Evolutionary conservation across 1,140 invertebrate genomes (phyloP), one percentile per base, ranked within the genome.

Genomic region (Drosophila orena): DNA sequence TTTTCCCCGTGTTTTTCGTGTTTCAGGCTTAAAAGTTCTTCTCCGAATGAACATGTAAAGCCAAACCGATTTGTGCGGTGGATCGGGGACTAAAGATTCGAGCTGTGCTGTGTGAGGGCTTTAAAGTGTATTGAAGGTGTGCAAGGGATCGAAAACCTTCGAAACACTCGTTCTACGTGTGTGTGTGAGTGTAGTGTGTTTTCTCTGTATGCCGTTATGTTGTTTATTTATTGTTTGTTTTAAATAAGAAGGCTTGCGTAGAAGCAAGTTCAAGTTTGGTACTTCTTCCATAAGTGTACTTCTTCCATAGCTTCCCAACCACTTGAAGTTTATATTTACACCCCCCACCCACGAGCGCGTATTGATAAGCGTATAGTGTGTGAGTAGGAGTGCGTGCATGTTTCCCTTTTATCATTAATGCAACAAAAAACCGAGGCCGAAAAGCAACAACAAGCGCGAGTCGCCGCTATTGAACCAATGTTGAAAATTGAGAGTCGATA

Each of bases 401-500:
- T 58, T 38, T 72, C 38, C 12, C 42, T 55, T 53, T 53, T 42
- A 54, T 47, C 17, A 40, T 30, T 14, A 37, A 15, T 66, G 60
- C 64, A 64, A 68, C 64, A 65, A 65, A 43, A 64, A 15, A 7
- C 15, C 22, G 22, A 50, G 14, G 24, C 37, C 15, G 38, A 42
- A 2, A 30, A 34, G 40, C n/a, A 44, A 66, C 17, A 68, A 65
- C 37, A 66, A 66, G 50, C 44, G 27, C 24, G 27, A 43, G 35
- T 44, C 30, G 46, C 57, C 81, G 81, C 78, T 83, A 78, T 86
- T 86, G 60, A 79, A 72, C 71, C 88, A 88, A 86, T 89, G 88
- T 86, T 83, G 83, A 83, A 79, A 73, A 76, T 40, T 66, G 83
- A 81, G 86, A 77, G 78, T 86, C 59, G 73, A 88, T 86, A 81